phyloP scores from a whole-genome alignment of 35 echinoderm and acorn worm species.

The Stichopus chloronotus region DNA sequence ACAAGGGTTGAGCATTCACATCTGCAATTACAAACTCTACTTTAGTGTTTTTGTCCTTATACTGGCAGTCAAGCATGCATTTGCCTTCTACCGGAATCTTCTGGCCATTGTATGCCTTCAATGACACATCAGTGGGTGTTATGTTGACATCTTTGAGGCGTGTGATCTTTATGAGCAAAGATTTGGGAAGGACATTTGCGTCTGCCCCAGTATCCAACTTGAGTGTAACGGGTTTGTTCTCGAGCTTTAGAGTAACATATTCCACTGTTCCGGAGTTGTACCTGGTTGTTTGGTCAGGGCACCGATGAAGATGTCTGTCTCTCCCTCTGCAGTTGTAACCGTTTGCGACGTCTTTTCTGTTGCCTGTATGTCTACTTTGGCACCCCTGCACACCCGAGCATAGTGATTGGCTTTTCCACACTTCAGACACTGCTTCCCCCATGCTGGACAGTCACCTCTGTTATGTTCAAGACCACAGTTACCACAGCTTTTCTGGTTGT shows the following conservation, averaged over 20 bases:
- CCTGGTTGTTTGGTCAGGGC: no score
- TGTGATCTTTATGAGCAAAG: not conserved
- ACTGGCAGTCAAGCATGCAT: not conserved
- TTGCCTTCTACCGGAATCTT: not conserved
- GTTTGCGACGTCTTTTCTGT: not conserved
- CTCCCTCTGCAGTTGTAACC: not conserved
- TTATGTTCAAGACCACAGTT: not conserved
- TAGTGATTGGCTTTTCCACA: conserved; percentile 52
- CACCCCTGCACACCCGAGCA: not conserved
- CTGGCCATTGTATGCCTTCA: not conserved
- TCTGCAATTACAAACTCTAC: not conserved
- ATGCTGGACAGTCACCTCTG: conserved; percentile 32
- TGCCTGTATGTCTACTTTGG: not conserved
- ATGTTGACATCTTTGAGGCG: not conserved
- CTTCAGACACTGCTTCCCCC: conserved; percentile 52
- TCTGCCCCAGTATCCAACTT: not conserved
- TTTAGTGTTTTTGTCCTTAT: not conserved
- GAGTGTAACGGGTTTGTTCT: not conserved
- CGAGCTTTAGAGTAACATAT: not conserved
- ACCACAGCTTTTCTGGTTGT: not conserved
- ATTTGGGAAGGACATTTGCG: not conserved
- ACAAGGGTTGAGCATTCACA: not conserved
- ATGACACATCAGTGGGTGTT: not conserved
- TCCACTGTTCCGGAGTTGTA: no score
- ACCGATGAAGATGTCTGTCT: not conserved